phyloP scores from a whole-genome alignment of 2,113 vertebrate genomes.

The Pheucticus melanocephalus region DNA sequence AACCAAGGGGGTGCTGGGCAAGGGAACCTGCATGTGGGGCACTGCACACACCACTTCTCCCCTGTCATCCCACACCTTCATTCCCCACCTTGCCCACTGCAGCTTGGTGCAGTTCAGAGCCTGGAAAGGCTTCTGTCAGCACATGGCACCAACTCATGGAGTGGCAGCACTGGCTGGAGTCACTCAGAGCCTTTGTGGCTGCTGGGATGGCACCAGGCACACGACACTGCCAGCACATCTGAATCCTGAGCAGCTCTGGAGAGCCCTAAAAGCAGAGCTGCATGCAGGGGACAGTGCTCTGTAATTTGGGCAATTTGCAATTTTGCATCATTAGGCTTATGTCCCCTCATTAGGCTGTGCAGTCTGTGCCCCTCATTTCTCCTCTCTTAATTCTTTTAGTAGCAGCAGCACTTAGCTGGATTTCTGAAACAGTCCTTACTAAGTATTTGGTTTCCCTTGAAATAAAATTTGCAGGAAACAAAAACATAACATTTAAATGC shows the following conservation, averaged over 20 bases:
- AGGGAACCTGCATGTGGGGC: background rate
- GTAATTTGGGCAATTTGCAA: background rate
- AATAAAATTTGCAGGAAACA: conserved; percentile 22
- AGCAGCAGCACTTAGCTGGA: background rate
- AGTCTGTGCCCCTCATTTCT: background rate
- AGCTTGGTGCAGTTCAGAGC: background rate
- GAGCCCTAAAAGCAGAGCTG: background rate
- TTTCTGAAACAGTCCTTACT: background rate
- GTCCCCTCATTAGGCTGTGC: background rate
- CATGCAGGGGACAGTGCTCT: background rate
- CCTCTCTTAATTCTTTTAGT: background rate
- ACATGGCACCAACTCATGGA: fast-evolving
- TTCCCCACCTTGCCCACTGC: background rate
- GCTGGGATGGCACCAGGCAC: background rate
- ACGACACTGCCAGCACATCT: background rate
- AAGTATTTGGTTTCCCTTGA: background rate
- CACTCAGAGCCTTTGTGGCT: background rate
- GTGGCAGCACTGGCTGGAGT: background rate
- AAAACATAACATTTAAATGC: background rate
- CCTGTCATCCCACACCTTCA: background rate
- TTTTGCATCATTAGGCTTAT: background rate
- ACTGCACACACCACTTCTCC: fast-evolving
- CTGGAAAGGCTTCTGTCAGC: background rate
- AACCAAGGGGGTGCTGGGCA: background rate
- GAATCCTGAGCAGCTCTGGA: background rate